These are phyloP conservation scores for Prionailurus bengalensis DNA, from an alignment of 2,113 vertebrate species.

Conservation along the genomic window DNA sequence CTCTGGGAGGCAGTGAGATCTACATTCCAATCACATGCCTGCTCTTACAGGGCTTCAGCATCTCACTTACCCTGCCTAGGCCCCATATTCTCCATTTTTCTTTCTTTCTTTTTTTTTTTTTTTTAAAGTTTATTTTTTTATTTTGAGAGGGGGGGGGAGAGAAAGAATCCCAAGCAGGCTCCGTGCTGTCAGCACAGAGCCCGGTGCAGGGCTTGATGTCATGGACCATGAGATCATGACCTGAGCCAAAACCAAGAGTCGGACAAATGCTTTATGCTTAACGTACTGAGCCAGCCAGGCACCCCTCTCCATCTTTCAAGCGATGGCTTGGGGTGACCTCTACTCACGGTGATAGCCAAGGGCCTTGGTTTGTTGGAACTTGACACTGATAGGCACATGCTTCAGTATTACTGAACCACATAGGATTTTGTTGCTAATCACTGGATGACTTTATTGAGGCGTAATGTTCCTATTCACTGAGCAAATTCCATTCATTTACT, in stretches of 20 bases:
- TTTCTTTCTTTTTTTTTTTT: no score
- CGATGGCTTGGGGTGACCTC: rapidly evolving
- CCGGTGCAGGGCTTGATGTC: no score
- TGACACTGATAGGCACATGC: neutral
- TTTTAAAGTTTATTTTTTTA: no score
- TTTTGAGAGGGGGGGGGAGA: no score
- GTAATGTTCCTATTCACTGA: neutral
- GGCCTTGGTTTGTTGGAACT: neutral
- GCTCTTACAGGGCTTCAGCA: no score
- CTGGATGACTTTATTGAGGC: neutral
- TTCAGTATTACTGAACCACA: neutral
- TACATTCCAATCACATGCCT: neutral
- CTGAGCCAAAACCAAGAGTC: no score
- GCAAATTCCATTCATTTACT: neutral
- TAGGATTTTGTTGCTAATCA: neutral
- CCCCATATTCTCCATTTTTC: neutral
- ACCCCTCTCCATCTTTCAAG: neutral
- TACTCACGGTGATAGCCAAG: neutral
- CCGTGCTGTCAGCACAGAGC: no score
- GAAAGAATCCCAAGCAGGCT: no score
- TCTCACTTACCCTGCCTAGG: neutral
- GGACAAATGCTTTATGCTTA: no score
- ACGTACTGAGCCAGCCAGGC: no score
- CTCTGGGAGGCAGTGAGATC: neutral
- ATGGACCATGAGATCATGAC: no score